These are phyloP conservation scores for Plecturocebus donacophilus DNA, from an alignment of 2,113 vertebrate genomes.

Conservation along the genomic window DNA sequence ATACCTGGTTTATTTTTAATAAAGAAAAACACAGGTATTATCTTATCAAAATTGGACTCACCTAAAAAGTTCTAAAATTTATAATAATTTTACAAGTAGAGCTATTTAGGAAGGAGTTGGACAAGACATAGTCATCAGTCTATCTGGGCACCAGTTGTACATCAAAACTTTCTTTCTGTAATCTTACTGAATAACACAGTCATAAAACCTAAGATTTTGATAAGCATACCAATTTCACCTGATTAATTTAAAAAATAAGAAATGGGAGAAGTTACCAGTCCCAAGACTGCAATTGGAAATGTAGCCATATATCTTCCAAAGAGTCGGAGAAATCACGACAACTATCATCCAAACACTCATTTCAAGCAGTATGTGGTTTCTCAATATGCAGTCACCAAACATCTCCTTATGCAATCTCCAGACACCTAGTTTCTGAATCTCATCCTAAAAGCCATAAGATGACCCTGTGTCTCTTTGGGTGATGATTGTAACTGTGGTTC, in stretches of 20 bases:
- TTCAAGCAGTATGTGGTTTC: neutral
- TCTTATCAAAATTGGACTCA: neutral
- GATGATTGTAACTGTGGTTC: neutral
- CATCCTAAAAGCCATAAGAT: neutral
- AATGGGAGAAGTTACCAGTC: neutral
- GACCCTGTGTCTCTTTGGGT: neutral
- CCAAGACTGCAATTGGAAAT: neutral
- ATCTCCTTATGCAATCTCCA: neutral
- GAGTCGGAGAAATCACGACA: constrained; percentile 12
- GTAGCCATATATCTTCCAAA: neutral
- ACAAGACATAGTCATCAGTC: neutral
- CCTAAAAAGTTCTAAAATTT: neutral
- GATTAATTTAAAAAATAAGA: constrained; percentile 36
- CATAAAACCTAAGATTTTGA: constrained; percentile 15
- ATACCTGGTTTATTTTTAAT: constrained; percentile 6
- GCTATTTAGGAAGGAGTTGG: neutral
- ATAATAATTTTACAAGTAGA: neutral
- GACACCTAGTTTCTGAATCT: constrained; percentile 12
- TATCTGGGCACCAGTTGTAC: neutral
- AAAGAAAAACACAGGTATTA: neutral
- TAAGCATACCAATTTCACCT: constrained; percentile 13
- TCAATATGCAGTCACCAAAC: neutral
- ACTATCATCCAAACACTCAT: neutral
- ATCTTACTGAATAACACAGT: neutral
- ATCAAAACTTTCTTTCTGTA: constrained; percentile 4